Base-by-base conservation (phyloP, 2,113 vertebrate genomes). In the Dissostichus mawsoni region DNA sequence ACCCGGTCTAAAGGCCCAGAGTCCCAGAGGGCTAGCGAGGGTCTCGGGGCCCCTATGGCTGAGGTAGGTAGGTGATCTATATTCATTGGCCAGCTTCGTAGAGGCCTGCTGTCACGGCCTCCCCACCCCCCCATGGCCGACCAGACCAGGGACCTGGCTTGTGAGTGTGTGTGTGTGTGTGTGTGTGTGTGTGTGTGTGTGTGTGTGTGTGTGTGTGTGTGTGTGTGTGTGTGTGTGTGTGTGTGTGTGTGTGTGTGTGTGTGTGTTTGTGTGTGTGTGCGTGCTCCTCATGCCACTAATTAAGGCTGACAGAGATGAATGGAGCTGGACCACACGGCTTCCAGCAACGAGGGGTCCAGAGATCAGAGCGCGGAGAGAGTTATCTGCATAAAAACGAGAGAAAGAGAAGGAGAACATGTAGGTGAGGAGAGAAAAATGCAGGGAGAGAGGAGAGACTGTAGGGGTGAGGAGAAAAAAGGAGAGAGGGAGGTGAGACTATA, bases 231-330 rank as follows among this genome's bases (percentile, higher is more conserved):
- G 25, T 2, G 2, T 2, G 23, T 23, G 23, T 23, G 23, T 23
- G 23, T 23, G 23, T 20, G 3, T 3, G 29, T 29, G 29, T 29
- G 29, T 29, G 25, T 29, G 25, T 29, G 25, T 29, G 25, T 3
- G 25, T 29, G 2, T 3, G 2, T 76, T 69, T 61, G 76, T 85
- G 71, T 69, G 80, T 56, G 67, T 55, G 76, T 73, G 57, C 25
- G 48, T 76, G 78, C 76, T 85, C 79, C 84, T 91, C 57, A 18
- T 92, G 86, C 92, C 83, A 83, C 86, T 94, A 95, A 94, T 94
- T 85, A 83, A 83, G 85, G 69, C 81, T 94, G 94, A 93, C 94
- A 93, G 76, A 94, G 94, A 95, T 93, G 87, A 94, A 95, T 94
- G 91, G 81, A 87, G 78, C 84, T 75, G 87, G 90, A 92, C 92